Evolutionary conservation across 2,113 vertebrate genomes (phyloP).

Genomic region (Mus musculus): GRCm39 chr8:66579001-66579500

Average conservation of each 20-base stretch:
- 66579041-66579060: background rate
- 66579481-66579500: background rate
- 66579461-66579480: background rate
- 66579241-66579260: background rate
- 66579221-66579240: background rate
- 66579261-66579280: background rate
- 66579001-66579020: background rate
- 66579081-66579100: background rate
- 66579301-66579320: background rate
- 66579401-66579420: background rate
- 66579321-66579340: background rate
- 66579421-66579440: background rate
- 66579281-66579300: background rate
- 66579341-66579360: background rate
- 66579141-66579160: background rate
- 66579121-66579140: background rate
- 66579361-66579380: background rate
- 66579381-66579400: background rate
- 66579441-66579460: background rate
- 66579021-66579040: background rate
- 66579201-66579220: background rate
- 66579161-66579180: background rate
- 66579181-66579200: background rate
- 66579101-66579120: background rate
- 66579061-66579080: background rate